Evolutionary conservation across 2,797 vertebrate genomes (phyloP).

Genomic region (Notamacropus eugenii): DNA sequence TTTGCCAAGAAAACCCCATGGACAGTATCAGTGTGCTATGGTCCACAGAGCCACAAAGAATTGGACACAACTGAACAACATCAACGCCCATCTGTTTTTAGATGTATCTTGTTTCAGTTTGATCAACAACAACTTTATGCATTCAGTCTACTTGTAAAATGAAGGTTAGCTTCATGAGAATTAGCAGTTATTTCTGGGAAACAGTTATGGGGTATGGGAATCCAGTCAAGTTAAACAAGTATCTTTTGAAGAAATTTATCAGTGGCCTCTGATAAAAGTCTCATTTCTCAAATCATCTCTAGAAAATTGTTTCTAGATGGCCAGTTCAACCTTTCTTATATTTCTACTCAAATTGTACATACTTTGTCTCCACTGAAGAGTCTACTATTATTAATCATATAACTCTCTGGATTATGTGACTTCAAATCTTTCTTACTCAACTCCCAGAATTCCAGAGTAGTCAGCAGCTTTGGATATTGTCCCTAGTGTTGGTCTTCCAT

Average conservation of each 20-base stretch:
- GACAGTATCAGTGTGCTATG: neutral
- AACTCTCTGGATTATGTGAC: neutral
- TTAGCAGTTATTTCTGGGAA: conserved; percentile 14
- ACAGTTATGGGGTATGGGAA: conserved; percentile 47
- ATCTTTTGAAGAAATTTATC: conserved; percentile 43
- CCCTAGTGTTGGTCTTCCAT: neutral
- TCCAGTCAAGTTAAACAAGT: conserved; percentile 31
- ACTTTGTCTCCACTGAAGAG: conserved; percentile 27
- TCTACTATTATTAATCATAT: neutral
- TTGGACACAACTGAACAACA: neutral
- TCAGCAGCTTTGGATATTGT: conserved; percentile 39
- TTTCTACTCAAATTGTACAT: conserved; percentile 12
- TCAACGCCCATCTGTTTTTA: neutral
- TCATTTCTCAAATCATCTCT: conserved; percentile 49
- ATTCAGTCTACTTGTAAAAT: neutral
- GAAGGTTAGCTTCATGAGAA: neutral
- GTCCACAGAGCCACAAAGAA: neutral
- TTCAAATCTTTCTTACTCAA: conserved; percentile 11
- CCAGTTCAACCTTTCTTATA: conserved; percentile 12
- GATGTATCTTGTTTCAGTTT: conserved; percentile 33
- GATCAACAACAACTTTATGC: conserved; percentile 35
- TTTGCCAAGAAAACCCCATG: neutral
- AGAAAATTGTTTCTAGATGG: conserved; percentile 21
- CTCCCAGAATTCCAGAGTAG: conserved; percentile 2
- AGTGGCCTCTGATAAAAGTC: neutral